Evolutionary conservation across 1,140 invertebrate genomes (phyloP), one percentile per base, ranked within the genome.

Genomic region (Rhynchophorus ferrugineus): DNA sequence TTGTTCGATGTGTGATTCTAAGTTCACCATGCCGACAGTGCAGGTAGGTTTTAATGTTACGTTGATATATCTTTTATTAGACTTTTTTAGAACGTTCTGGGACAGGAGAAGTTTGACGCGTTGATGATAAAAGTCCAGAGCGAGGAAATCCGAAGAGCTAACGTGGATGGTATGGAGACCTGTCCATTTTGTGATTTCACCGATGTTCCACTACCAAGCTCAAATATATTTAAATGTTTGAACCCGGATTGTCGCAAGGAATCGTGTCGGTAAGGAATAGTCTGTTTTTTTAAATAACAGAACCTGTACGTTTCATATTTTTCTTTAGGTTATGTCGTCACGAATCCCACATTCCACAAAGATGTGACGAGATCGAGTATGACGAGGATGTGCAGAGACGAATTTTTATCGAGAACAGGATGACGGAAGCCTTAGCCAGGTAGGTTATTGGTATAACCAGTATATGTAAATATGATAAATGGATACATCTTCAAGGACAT

Each of bases 161-260:
- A 72, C 19, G 69, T 84, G 21, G 74, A 80, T 22, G 79, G 77
- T 44, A 67, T 84, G 17, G 80, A 77, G 14, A 69, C 67, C 0
- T 85, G 82, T 65, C 81, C 81, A 3, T 83, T 81, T 60, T 84
- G 82, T 63, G 73, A 75, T 45, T 83, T 78, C 65, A 73, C 74
- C 16, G 76, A 73, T 5, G 78, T 83, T 54, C 67, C 75, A 9
- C 66, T 75, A 3, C 65, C 68, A 17, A 71, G 77, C 37, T 75
- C 81, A 50, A 81, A 77, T 63, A 63, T 84, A 3, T 83, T 85
- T 53, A 74, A 70, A 46, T 85, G 83, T 56, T 54, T 78, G 0
- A 83, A 84, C 68, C 70, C 73, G 3, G 77, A 82, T 11, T 84
- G 82, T 58, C 73, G 76, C 59, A 82, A 79, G 64, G 80, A 82